phyloP scores from a whole-genome alignment of 2,113 vertebrate species.

The Ictalurus punctatus region DNA sequence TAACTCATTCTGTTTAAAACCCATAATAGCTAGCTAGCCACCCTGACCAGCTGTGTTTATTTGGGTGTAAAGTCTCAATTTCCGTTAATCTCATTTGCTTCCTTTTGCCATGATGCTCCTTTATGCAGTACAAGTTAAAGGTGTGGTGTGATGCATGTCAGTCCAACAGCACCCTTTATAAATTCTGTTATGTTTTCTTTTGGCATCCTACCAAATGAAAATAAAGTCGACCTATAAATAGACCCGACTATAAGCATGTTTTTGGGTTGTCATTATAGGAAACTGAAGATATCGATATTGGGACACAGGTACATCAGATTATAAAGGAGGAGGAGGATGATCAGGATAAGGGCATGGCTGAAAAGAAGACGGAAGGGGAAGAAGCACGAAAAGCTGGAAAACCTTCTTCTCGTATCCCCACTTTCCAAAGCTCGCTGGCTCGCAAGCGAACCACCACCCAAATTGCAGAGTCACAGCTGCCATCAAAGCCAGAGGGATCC shows the following conservation, averaged over 20 bases:
- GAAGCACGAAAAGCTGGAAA: slow-evolving; percentile 64
- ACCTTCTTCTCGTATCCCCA: slow-evolving; percentile 70
- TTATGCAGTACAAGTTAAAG: neutral
- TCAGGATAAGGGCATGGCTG: slow-evolving; percentile 40
- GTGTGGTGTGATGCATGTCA: neutral
- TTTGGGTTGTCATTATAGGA: slow-evolving; percentile 36
- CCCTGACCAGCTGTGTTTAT: neutral
- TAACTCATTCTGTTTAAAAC: neutral
- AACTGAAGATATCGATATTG: slow-evolving; percentile 17
- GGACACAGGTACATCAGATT: slow-evolving; percentile 7
- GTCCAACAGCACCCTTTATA: neutral
- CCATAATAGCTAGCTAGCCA: neutral
- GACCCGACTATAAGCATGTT: neutral
- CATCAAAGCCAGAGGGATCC: slow-evolving; percentile 56
- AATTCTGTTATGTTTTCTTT: neutral
- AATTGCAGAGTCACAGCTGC: slow-evolving; percentile 45
- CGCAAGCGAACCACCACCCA: slow-evolving; percentile 59
- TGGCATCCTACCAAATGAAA: neutral
- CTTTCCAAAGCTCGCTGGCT: slow-evolving; percentile 62
- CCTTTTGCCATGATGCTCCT: neutral
- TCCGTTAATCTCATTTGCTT: neutral
- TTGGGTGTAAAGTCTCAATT: neutral
- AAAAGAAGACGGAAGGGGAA: slow-evolving; percentile 67
- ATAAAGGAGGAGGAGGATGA: slow-evolving; percentile 48
- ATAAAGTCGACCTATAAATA: neutral